Conservation (phyloP, 2,797 vertebrate species). For the Pangasius djambal region DNA sequence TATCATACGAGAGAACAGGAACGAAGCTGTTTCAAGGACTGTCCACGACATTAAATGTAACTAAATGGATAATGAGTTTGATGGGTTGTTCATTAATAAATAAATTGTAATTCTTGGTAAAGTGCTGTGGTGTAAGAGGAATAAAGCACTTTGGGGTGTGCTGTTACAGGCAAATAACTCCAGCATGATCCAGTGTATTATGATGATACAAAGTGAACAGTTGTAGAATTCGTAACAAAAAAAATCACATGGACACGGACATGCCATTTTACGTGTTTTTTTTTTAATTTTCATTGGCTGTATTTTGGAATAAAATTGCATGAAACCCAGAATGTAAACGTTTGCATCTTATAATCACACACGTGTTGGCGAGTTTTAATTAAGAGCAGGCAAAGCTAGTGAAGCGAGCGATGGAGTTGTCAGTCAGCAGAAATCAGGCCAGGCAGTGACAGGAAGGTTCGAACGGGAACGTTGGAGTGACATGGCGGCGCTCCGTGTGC, state of each 20-base stretch:
- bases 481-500: neutral
- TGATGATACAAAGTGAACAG: neutral
- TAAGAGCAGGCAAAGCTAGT: conserved; percentile 48
- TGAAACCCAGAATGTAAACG: conserved; percentile 58
- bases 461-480: conserved; percentile 19
- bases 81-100: neutral
- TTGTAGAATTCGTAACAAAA: too few species aligned
- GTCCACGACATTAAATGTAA: neutral
- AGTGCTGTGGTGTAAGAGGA: neutral
- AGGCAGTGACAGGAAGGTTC: conserved; percentile 29
- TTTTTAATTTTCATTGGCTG: conserved; percentile 50
- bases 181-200: neutral
- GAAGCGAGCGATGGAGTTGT: conserved; percentile 28
- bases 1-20: neutral
- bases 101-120: neutral
- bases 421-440: conserved; percentile 30
- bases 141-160: neutral
- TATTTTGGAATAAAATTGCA: conserved; percentile 57
- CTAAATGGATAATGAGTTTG: neutral
- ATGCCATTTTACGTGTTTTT: conserved; percentile 34
- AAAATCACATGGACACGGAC: neutral
- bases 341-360: conserved; percentile 45
- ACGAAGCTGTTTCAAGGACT: neutral
- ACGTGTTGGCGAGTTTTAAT: conserved; percentile 26
- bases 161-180: too few species aligned